Evolutionary conservation across 2,113 vertebrate genomes (phyloP).

Genomic region (Cyprinodon brontotheroides): DNA sequence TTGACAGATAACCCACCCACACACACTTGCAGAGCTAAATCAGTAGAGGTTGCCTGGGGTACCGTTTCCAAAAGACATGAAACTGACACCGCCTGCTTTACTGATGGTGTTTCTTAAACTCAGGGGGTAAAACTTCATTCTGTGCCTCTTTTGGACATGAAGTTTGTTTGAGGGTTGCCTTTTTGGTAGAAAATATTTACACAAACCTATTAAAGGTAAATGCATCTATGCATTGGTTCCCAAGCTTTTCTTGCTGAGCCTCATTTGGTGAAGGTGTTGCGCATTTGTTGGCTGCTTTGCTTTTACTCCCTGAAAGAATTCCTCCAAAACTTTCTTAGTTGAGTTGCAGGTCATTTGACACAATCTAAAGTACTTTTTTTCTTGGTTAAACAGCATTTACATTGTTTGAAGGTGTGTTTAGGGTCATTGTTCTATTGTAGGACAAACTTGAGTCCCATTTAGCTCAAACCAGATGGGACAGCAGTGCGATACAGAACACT

Average conservation of each 20-base stretch:
- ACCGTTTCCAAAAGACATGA: conserved; percentile 56
- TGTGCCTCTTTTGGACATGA: conserved; percentile 13
- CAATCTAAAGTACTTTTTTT: neutral
- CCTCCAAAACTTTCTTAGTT: neutral
- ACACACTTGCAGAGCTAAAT: conserved; percentile 18
- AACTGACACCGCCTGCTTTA: conserved; percentile 29
- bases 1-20: conserved; percentile 33
- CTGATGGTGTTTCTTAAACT: conserved; percentile 25
- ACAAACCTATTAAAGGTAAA: conserved; percentile 7
- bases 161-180: neutral
- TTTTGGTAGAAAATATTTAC: conserved; percentile 11
- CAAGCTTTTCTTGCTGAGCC: neutral
- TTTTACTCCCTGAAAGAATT: too few species aligned
- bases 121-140: conserved; percentile 38
- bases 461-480: neutral
- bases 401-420: neutral
- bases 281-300: too few species aligned
- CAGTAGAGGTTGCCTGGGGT: conserved; percentile 34
- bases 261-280: too few species aligned
- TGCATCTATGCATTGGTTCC: too few species aligned
- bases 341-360: neutral
- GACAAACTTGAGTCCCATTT: neutral
- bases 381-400: neutral
- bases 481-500: neutral
- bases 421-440: neutral